Evolutionary conservation across 2,888 invertebrate genomes (phyloP), one percentile per base, ranked within the genome.

Genomic region (Melanostoma mellinum): DNA sequence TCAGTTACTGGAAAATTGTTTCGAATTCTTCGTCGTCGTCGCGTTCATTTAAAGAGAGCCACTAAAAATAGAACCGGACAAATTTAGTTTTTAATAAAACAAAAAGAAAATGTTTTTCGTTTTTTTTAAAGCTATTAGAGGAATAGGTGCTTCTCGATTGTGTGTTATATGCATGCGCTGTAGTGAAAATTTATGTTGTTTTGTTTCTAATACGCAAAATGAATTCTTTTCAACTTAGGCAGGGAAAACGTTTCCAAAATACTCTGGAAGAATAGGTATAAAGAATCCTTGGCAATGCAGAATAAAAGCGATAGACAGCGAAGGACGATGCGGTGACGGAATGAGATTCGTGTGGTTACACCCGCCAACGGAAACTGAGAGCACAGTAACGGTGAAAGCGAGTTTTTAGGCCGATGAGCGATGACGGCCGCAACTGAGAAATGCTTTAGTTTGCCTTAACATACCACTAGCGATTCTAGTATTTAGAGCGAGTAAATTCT

Each of bases 321-420:
- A 73, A 68, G 52, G 77, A 63, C 68, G 60, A 55, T 61, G 10
- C 46, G 60, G 55, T n/a, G 58, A 61, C 71, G 65, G 38, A 60
- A 65, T 75, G 50, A 55, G 77, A 73, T 40, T 67, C 80, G 75
- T 52, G 78, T 72, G 44, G 77, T 78, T 82, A 82, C 82, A 74
- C 55, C 73, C 73, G 82, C 73, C 73, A 82, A 69, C 61, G 82
- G 78, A 78, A 78, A 82, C 82, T 82, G 78, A 82, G 82, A 73
- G 73, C 82, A 69, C 82, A 82, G 82, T 78, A 82, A 82, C 63
- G 73, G 33, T 69, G 82, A 82, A 82, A 82, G 82, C 63, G 63
- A 74, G 82, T 78, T 82, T 82, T 78, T 82, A 82, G 78, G 73
- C 61, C 78, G 78, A 73, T 82, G 68, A 58, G 68, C 78, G 20